These are phyloP conservation scores for Buceros bicornis DNA, from an alignment of 2,797 vertebrate species.

Conservation along the genomic window DNA sequence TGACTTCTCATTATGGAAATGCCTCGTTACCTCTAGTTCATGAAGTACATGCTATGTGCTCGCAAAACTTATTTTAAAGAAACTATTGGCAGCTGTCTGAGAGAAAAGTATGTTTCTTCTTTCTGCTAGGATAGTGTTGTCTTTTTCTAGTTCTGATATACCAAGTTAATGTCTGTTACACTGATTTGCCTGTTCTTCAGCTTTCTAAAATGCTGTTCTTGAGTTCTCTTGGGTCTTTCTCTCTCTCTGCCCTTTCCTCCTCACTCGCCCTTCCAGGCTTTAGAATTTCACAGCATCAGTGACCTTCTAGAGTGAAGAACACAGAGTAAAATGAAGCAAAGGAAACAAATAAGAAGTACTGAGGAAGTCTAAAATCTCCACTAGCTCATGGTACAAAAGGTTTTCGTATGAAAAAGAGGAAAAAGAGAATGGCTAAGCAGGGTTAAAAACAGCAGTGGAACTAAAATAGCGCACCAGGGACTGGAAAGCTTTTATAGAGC, in stretches of 20 bases:
- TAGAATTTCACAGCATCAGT: background rate
- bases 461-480: background rate
- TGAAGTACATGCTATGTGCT: fast-evolving
- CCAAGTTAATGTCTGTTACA: background rate
- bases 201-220: background rate
- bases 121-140: background rate
- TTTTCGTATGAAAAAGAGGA: background rate
- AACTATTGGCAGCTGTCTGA: background rate
- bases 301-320: background rate
- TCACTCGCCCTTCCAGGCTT: background rate
- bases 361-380: background rate
- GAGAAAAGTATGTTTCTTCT: background rate
- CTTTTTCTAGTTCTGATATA: background rate
- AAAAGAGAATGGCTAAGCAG: background rate
- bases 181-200: background rate
- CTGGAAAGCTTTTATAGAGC: background rate
- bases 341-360: background rate
- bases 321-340: background rate
- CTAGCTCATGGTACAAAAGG: background rate
- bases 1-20: background rate
- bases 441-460: background rate
- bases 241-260: background rate
- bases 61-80: background rate
- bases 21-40: background rate
- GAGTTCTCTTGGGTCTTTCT: background rate